Base-by-base conservation (phyloP, 64 coral and sea anemone genomes). In the Porites lutea region DNA sequence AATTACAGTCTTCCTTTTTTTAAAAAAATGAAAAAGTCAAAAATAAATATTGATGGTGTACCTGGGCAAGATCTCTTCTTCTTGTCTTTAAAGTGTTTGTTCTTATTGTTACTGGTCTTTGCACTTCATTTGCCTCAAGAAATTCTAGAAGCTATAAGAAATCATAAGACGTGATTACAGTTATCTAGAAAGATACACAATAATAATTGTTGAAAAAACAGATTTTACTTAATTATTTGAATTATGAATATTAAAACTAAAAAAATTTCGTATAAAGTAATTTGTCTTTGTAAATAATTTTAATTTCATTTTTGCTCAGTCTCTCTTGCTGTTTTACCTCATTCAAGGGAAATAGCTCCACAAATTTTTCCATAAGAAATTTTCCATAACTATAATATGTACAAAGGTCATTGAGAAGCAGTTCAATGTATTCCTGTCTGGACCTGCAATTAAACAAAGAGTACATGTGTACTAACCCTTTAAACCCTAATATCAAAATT, bases 41-140 rank as follows among this genome's bases (percentile, higher is more conserved):
- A 13, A 44, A 71, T 75, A 12, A 57, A 57, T 12, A 6, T 9
- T 12, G 12, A 57, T 1, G 54, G 21, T 13, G 1, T 94, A 98
- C 96, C 90, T 98, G 96, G 2, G 96, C 96, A 51, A 98, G 83
- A 75, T 98, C 96, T 87, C 96, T 85, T 88, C 96, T 83, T 68
- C 96, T 92, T 44, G 93, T 83, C 72, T 98, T 98, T 48, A 98
- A 91, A 43, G 93, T 95, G 66, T 98, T 98, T 87, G 96, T 93
- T 88, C 96, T 92, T 27, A 98, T 98, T 46, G 96, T 98, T 63
- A 98, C 93, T 3, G 96, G 96, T 71, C 96, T 89, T 57, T 91
- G 87, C 49, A 98, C 96, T 98, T 98, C 96, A 50, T 98, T 98
- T 55, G 96, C 96, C 83, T 98, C 96, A 18, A 98, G 80, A 27